Percentiles rank a stretch among this genome's conserved stretches.
Conservation (phyloP, 1,140 invertebrate species). For the Zaprionus kolodkinae region DNA sequence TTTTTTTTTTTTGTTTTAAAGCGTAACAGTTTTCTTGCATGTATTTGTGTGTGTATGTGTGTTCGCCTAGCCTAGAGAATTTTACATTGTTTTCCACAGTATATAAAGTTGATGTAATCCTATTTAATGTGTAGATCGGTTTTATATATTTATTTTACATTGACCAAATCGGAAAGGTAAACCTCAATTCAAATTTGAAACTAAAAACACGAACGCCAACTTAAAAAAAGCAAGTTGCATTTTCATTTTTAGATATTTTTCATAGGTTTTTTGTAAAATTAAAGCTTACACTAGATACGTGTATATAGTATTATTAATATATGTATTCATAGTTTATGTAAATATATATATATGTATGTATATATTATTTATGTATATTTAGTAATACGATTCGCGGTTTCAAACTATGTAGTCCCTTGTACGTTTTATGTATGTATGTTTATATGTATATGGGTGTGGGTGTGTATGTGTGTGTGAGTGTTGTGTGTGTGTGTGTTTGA, state of each 20-base stretch:
- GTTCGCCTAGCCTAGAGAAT: conserved; percentile 60
- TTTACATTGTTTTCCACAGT: conserved; percentile 60
- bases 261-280: conserved; percentile 40
- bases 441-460: conserved; percentile 13
- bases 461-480: conserved; percentile 34
- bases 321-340: conserved; percentile 51
- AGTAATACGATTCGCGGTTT: conserved; percentile 83
- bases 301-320: conserved; percentile 54
- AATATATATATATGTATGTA: conserved; percentile 41
- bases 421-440: conserved; percentile 68
- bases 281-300: conserved; percentile 50
- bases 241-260: conserved; percentile 43
- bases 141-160: conserved; percentile 64
- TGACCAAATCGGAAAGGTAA: conserved; percentile 59
- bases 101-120: conserved; percentile 47
- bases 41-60: conserved; percentile 46
- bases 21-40: conserved; percentile 81
- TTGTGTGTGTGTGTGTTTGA: conserved; percentile 43
- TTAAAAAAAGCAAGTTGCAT: conserved; percentile 55
- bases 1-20: conserved; percentile 59
- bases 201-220: conserved; percentile 31
- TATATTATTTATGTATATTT: conserved; percentile 67
- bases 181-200: conserved; percentile 53
- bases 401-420: conserved; percentile 79
- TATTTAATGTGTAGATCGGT: conserved; percentile 54